Evolutionary conservation across 2,797 vertebrate genomes (phyloP).

Genomic region (Avahi laniger): DNA sequence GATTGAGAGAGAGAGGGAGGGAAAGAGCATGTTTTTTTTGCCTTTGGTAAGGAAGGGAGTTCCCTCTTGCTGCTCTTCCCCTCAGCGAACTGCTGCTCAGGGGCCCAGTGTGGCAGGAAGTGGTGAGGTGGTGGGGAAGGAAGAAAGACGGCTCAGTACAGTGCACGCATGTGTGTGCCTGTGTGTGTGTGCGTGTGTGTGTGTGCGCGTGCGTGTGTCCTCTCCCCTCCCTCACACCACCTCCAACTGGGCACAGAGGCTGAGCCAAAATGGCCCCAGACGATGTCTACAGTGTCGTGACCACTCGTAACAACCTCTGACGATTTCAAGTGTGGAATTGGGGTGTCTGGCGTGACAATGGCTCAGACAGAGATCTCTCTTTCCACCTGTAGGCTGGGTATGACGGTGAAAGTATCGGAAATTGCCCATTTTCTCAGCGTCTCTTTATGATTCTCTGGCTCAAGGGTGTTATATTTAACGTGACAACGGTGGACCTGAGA

Average conservation of each 20-base stretch:
- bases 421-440: conserved; percentile 97
- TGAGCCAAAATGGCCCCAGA: neutral
- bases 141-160: neutral
- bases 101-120: neutral
- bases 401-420: conserved; percentile 95
- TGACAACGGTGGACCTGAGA: conserved; percentile 96
- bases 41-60: neutral
- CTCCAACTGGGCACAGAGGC: neutral
- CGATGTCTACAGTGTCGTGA: neutral
- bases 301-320: neutral
- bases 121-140: neutral
- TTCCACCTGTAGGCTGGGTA: conserved; percentile 89
- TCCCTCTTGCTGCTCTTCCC: neutral
- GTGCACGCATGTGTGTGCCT: fast-evolving
- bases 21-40: neutral
- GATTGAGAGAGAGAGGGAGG: neutral
- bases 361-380: neutral
- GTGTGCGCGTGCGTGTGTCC: neutral
- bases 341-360: neutral
- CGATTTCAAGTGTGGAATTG: fast-evolving
- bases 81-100: neutral
- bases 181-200: neutral
- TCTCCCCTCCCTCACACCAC: fast-evolving
- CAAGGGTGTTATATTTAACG: conserved; percentile 96
- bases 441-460: conserved; percentile 99